Evolutionary conservation across 2,113 vertebrate species (phyloP), one percentile per base, ranked within the genome.

Genomic region (Eulemur macaco): DNA sequence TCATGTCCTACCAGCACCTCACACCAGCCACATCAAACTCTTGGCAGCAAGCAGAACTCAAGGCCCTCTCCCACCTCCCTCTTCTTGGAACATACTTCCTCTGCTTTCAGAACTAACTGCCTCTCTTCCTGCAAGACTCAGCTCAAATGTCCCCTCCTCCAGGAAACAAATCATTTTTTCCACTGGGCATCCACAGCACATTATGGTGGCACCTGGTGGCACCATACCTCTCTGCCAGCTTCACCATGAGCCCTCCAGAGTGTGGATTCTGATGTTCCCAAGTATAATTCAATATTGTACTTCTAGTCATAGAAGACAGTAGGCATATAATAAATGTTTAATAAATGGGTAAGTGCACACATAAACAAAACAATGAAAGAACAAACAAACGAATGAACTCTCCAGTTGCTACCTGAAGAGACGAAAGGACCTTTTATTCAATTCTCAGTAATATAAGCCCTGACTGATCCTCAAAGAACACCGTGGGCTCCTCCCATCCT

Each of bases 301-400:
- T 83, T n/a, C 34, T 68, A 71, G 42, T 80, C 56, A 42, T 0
- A 86, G 20, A 91, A 83, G 23, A 80, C 5, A 78, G 54, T 0
- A 45, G 58, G 84, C 42, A 83, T 37, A 73, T 7, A 81, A 76
- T 29, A 90, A 86, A 86, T 64, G 50, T 58, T 54, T 54, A 93
- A n/a, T 54, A 58, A 34, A 60, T 42, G 54, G 52, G 37, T 21
- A 20, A 69, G 63, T 66, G 6, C 8, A 29, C 0, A 94, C 20
- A 80, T 50, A 89, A 94, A 78, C 37, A 86, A 94, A 96, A 50
- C 20, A 94, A 82, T 73, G 29, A 82, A 68, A 10, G 17, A 87
- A 42, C 20, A 76, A 91, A 56, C n/a, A 84, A 76, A 88, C 8
- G 25, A 87, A 92, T 21, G 21, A 87, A 47, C 18, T 58, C 80